phyloP scores from a whole-genome alignment of 1,140 invertebrate species.

The Drosophila tani region DNA sequence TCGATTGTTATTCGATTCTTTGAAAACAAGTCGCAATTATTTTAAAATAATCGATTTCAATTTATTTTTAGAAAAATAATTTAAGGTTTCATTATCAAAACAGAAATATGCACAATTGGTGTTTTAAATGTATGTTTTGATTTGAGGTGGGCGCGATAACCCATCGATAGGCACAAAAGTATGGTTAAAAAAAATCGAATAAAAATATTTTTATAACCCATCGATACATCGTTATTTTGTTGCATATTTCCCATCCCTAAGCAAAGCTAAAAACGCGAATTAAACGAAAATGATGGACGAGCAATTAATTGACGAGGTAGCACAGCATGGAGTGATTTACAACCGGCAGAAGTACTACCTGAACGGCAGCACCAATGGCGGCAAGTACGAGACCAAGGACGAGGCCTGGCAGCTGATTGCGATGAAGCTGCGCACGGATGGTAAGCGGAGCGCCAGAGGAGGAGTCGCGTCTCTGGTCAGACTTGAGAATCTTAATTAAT shows the following conservation, averaged over 20 bases:
- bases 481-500: constrained; percentile 9
- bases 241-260: background rate
- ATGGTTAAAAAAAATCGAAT: background rate
- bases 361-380: constrained; percentile 68
- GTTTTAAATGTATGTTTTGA: background rate
- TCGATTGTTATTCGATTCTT: background rate
- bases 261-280: constrained; percentile 20
- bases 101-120: no score
- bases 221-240: background rate
- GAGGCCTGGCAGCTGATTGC: constrained; percentile 81
- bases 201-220: no score
- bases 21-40: background rate
- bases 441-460: constrained; percentile 48
- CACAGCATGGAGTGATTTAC: constrained; percentile 81
- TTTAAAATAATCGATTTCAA: no score
- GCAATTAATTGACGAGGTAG: constrained; percentile 82
- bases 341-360: constrained; percentile 84
- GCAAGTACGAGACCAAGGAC: constrained; percentile 84
- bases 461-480: constrained; percentile 9
- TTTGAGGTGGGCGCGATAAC: no score
- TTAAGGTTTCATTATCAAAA: no score
- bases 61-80: no score
- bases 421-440: constrained; percentile 76
- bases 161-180: no score
- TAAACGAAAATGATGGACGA: constrained; percentile 82